Conservation (phyloP, 1,140 invertebrate genomes). For the Colletes gigas region DNA sequence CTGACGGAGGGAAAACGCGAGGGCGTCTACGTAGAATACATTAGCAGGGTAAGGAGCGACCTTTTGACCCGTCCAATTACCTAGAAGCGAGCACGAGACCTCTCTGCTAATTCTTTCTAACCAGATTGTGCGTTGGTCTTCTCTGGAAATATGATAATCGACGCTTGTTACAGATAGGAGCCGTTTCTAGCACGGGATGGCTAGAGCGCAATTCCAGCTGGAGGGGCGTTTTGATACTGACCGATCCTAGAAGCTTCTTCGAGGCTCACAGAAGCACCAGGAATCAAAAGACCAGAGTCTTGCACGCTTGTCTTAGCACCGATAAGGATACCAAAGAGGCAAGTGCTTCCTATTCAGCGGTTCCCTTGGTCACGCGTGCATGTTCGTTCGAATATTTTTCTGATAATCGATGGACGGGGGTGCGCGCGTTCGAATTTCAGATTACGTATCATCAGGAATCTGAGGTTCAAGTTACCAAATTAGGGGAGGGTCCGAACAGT, state of each 20-base stretch:
- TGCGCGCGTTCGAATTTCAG: slow-evolving; percentile 66
- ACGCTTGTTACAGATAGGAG: slow-evolving; percentile 77
- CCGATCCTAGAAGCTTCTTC: slow-evolving; percentile 87
- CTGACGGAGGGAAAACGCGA: slow-evolving; percentile 80
- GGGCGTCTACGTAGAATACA: slow-evolving; percentile 81
- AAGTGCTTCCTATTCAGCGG: slow-evolving; percentile 28
- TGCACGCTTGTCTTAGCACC: slow-evolving; percentile 88
- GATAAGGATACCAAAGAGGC: slow-evolving; percentile 88
- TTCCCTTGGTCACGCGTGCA: no score
- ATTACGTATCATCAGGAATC: slow-evolving; percentile 85
- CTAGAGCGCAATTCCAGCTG: slow-evolving; percentile 87
- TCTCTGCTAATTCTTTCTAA: neutral
- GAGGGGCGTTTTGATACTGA: slow-evolving; percentile 88
- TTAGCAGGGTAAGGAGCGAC: slow-evolving; percentile 76
- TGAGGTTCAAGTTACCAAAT: slow-evolving; percentile 83
- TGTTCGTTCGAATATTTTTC: no score
- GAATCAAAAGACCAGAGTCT: slow-evolving; percentile 82
- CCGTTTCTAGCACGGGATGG: slow-evolving; percentile 85
- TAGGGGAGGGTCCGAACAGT: slow-evolving; percentile 82
- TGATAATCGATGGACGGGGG: no score
- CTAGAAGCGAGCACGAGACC: no score
- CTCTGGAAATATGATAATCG: neutral
- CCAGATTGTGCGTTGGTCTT: neutral
- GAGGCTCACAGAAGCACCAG: slow-evolving; percentile 79
- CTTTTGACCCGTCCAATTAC: neutral